These are phyloP conservation scores for Pongo pygmaeus DNA, from an alignment of 2,113 vertebrate species.

Conservation along the genomic window DNA sequence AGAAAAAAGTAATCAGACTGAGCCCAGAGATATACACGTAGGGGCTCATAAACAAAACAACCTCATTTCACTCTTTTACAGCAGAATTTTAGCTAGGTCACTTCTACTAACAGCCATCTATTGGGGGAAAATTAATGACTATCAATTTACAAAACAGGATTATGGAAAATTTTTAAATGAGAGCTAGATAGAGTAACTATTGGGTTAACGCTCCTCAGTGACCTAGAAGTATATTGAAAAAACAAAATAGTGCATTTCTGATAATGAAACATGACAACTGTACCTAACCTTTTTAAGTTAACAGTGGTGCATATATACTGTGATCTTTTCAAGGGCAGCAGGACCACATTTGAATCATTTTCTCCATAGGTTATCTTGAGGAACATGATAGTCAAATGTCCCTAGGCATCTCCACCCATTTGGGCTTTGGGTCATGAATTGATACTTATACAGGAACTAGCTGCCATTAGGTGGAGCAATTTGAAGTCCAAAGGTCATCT, in stretches of 20 bases:
- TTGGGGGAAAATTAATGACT: not conserved
- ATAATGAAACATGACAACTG: conserved; percentile 1
- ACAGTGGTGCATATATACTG: not conserved
- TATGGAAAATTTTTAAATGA: not conserved
- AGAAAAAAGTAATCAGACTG: conserved; percentile 19
- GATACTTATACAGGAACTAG: not conserved
- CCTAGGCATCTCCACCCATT: not conserved
- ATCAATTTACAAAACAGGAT: conserved; percentile 47
- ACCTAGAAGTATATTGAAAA: conserved; percentile 12
- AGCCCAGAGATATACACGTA: not conserved
- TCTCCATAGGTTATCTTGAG: not conserved
- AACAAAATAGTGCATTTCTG: not conserved
- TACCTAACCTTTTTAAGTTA: not conserved
- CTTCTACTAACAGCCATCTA: not conserved
- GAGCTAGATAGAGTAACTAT: not conserved
- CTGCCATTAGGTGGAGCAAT: not conserved
- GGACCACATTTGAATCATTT: not conserved
- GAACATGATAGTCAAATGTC: conserved; percentile 3
- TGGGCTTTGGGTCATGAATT: not conserved
- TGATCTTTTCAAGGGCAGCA: not conserved
- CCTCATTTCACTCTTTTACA: conserved; percentile 15
- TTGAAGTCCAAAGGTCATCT: not conserved
- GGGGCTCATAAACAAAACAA: conserved; percentile 20
- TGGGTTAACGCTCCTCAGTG: not conserved
- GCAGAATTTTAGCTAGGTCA: not conserved